Evolutionary conservation across 2,113 vertebrate genomes (phyloP).

Genomic region (Dinomys branickii): DNA sequence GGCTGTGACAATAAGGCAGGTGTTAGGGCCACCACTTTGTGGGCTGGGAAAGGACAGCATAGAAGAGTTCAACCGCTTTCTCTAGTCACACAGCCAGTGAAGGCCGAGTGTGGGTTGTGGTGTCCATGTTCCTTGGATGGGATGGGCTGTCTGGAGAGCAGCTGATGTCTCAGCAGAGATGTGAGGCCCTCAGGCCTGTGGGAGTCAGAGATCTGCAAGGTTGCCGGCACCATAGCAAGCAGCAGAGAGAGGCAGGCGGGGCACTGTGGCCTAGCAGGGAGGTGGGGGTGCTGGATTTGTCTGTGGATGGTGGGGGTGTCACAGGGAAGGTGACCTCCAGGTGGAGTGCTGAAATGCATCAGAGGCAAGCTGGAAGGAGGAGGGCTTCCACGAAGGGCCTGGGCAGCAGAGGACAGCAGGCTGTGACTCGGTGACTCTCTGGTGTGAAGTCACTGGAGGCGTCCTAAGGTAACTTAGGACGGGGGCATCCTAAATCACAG

Average conservation of each 20-base stretch:
- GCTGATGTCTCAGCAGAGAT: neutral
- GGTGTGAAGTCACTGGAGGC: no score
- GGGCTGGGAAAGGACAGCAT: neutral
- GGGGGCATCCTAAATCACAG: neutral
- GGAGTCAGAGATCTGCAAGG: neutral
- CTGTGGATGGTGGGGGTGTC: neutral
- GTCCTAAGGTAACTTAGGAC: no score
- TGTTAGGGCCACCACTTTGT: no score
- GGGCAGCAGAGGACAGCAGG: neutral
- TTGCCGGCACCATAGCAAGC: neutral
- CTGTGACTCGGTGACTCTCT: neutral
- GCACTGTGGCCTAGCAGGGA: neutral
- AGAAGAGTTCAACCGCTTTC: neutral
- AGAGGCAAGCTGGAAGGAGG: neutral
- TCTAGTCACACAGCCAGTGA: neutral
- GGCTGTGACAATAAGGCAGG: neutral
- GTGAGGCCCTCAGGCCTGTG: neutral
- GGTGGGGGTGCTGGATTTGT: neutral
- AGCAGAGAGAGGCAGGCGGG: rapidly evolving
- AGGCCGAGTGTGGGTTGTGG: rapidly evolving
- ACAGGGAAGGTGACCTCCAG: neutral
- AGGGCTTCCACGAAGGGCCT: neutral
- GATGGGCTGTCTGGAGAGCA: neutral
- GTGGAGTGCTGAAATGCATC: neutral
- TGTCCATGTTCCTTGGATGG: neutral